Base-by-base conservation (phyloP, 2,888 invertebrate genomes). In the Strigamia maritima region DNA sequence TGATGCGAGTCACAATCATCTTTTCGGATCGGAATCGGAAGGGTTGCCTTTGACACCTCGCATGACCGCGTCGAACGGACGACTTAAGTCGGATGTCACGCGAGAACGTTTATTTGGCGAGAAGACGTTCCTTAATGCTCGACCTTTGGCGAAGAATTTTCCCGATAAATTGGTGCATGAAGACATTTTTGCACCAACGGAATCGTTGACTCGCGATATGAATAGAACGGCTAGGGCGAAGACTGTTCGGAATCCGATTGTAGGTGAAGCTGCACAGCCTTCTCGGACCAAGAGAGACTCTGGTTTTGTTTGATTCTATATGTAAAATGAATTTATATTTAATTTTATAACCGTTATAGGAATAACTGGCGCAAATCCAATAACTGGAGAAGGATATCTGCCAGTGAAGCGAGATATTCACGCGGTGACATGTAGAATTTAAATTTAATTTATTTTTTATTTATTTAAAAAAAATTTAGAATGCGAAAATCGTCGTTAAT, bases 321-420 rank as follows among this genome's bases (percentile, higher is more conserved):
- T n/a, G 14, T 12, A 1, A 44, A 44, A 44, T n/a, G n/a, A n/a
- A 22, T 65, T n/a, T 22, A 10, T 24, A 19, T 65, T 22, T 22
- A 22, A 22, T 65, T 65, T 65, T 24, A 4, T 60, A 60, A 19
- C 8, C 22, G 12, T 24, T 65, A 24, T 65, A 65, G 60, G 22
- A n/a, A 24, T 22, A 16, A 7, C 54, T 24, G 22, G 60, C 19
- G 19, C 60, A 65, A 65, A 65, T 22, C 60, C 60, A 22, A 65
- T 65, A 65, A 65, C 60, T 22, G 60, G 60, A 65, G 60, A 65
- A 12, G 60, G 60, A 65, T 65, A 65, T 65, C 24, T 22, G 60
- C 60, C 60, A 65, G 24, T 65, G 60, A 65, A 65, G 60, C 19
- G 60, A 22, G 60, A 65, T 19, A 65, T 65, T 65, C 60, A 65